These are phyloP conservation scores for Pseudonaja textilis DNA, from an alignment of 2,113 vertebrate genomes.

Conservation along the genomic window DNA sequence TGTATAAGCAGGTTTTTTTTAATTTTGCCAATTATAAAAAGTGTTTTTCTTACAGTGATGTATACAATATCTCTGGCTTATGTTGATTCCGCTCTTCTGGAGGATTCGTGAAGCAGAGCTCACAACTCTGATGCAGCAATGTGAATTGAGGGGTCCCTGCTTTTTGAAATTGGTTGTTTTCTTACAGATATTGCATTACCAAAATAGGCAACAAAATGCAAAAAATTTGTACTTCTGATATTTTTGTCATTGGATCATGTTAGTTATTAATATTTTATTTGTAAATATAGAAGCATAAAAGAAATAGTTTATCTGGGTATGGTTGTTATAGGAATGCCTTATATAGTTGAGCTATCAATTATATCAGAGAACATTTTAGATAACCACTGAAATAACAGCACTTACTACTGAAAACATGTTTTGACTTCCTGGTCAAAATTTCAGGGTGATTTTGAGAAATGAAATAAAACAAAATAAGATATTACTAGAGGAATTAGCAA, in stretches of 20 bases:
- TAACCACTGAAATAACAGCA: background rate
- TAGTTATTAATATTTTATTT: background rate
- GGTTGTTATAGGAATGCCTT: background rate
- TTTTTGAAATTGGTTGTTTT: background rate
- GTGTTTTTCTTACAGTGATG: background rate
- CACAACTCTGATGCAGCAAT: background rate
- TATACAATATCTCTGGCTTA: background rate
- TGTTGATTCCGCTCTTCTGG: background rate
- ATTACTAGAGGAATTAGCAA: background rate
- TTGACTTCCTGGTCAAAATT: background rate
- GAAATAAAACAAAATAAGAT: background rate
- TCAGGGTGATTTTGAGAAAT: background rate
- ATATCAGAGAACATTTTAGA: background rate
- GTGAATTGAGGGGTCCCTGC: background rate
- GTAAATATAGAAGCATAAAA: background rate
- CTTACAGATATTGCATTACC: background rate
- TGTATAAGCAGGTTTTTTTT: background rate
- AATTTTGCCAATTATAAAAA: background rate
- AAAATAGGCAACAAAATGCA: background rate
- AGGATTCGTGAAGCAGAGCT: background rate
- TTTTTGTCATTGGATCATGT: background rate
- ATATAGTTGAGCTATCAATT: background rate
- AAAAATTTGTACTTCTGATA: background rate
- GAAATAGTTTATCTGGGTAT: background rate
- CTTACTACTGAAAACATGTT: background rate